phyloP scores from a whole-genome alignment of 2,113 vertebrate species.

The Prietella phreatophila region DNA sequence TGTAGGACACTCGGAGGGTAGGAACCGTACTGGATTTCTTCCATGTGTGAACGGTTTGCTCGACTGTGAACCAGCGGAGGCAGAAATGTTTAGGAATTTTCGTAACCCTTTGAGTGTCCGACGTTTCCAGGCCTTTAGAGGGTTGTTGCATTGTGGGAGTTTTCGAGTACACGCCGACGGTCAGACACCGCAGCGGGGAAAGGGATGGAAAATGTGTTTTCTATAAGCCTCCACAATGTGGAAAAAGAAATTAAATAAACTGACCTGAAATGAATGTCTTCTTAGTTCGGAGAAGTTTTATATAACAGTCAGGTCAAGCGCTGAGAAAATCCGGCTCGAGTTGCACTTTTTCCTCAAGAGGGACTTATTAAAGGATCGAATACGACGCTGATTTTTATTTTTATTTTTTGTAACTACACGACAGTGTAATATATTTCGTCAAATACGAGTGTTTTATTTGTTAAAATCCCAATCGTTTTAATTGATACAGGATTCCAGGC shows the following conservation, averaged over 20 bases:
- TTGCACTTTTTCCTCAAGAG: neutral
- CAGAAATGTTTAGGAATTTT: neutral
- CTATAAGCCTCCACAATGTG: neutral
- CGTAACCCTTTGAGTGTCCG: neutral
- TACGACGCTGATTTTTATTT: neutral
- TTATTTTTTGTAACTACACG: too few relatives aligned
- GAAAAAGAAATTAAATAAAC: neutral
- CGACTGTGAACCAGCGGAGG: neutral
- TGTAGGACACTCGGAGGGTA: neutral
- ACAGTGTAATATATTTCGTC: neutral
- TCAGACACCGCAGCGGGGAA: neutral
- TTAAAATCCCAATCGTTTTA: neutral
- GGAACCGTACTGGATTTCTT: neutral
- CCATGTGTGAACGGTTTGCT: slow-evolving; percentile 30
- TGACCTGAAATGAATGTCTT: neutral
- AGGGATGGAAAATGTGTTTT: neutral
- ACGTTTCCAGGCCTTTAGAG: neutral
- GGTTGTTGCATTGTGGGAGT: neutral
- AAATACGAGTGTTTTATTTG: neutral
- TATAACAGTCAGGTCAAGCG: neutral
- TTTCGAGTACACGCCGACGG: neutral
- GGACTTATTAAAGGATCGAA: slow-evolving; percentile 7
- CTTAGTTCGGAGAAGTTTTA: neutral
- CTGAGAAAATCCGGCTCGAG: neutral
- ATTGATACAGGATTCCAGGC: neutral